Evolutionary conservation across 2,797 vertebrate species (phyloP), one percentile per base, ranked within the genome.

Genomic region (Rhynchonycteris naso): DNA sequence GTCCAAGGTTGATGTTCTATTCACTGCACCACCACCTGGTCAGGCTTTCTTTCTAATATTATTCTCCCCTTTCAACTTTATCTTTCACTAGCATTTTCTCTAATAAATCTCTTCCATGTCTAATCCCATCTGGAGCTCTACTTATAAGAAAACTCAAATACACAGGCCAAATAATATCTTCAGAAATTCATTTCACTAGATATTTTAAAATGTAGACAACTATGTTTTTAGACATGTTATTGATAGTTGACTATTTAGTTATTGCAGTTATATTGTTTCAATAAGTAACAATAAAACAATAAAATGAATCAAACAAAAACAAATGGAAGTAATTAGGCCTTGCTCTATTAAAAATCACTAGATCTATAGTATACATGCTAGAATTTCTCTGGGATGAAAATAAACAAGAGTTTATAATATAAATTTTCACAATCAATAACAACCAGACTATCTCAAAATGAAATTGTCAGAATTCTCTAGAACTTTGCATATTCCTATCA

Each of bases 181-280:
- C 26, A 58, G 50, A 89, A 91, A 61, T 14, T 52, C 56, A 61
- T 43, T 97, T 94, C 28, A 79, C 52, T 63, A 93, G 47, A 33
- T 69, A 81, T 12, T 28, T 56, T 58, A 68, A 81, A 89, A 80
- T 28, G 76, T 0, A 75, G 30, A 56, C 12, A 87, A 56, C 30
- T 63, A 21, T 38, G 6, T 35, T 66, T 75, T 58, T 94, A 90
- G 50, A 47, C 10, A 72, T 33, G 18, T 30, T 35, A 38, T 52
- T 75, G 38, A 50, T 65, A 79, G 52, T 81, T 91, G 72, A 16
- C 14, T 71, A 58, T 14, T 61, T 72, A 47, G 68, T 72, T 82
- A 24, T 75, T 85, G 85, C 47, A 75, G 6, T 69, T 82, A n/a
- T 50, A 7, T 59, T 58, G 1, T 9, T 54, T 95, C 19, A 75